phyloP scores from a whole-genome alignment of 2,113 vertebrate species.

The Haplochromis burtoni region DNA sequence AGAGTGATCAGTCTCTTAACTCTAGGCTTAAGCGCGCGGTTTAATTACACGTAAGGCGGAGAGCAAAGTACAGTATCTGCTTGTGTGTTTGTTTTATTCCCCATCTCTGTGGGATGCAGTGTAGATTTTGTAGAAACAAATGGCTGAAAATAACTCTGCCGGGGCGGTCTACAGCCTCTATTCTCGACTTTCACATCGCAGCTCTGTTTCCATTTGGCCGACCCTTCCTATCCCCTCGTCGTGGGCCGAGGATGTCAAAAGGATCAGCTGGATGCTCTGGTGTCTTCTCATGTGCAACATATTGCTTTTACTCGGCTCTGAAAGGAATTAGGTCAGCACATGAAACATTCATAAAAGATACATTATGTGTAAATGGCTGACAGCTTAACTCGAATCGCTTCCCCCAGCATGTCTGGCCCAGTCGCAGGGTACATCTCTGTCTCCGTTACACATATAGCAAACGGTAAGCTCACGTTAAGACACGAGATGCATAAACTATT shows the following conservation, averaged over 20 bases:
- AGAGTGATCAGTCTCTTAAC: slow-evolving; percentile 2
- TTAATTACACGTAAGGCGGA: slow-evolving; percentile 45
- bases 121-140: slow-evolving; percentile 22
- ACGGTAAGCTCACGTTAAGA: neutral
- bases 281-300: slow-evolving; percentile 40
- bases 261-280: slow-evolving; percentile 38
- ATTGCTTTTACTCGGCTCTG: slow-evolving; percentile 34
- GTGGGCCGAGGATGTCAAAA: neutral
- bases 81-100: neutral
- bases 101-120: neutral
- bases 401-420: neutral
- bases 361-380: slow-evolving; percentile 54
- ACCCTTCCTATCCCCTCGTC: neutral
- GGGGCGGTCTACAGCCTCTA: neutral
- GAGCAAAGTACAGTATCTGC: slow-evolving; percentile 1
- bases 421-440: slow-evolving; percentile 19
- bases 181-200: neutral
- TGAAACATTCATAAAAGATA: slow-evolving; percentile 64
- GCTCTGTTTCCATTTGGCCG: neutral
- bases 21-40: slow-evolving; percentile 16
- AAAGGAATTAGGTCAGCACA: slow-evolving; percentile 64
- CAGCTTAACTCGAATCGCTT: slow-evolving; percentile 43
- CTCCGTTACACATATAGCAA: neutral
- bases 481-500: neutral
- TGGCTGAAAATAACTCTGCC: neutral